phyloP scores from a whole-genome alignment of 2,797 vertebrate genomes.

The Gymnoscopelus braueri region DNA sequence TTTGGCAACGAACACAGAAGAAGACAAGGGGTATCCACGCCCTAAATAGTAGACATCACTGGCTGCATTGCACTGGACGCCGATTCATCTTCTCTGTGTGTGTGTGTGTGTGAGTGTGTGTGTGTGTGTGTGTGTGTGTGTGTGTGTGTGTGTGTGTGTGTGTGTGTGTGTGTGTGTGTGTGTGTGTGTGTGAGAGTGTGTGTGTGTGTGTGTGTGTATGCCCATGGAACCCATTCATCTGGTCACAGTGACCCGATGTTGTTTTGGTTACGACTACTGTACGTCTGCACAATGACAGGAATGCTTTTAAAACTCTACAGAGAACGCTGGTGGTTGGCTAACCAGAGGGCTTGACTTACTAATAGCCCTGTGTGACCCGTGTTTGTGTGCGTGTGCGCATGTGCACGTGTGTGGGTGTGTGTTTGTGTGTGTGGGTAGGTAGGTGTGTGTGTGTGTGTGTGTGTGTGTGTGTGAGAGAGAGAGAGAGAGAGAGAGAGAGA shows the following conservation, averaged over 20 bases:
- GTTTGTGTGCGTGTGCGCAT: neutral
- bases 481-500: too few relatives aligned
- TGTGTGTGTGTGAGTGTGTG: constrained; percentile 10
- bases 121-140: constrained; percentile 15
- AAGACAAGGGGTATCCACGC: constrained; percentile 49
- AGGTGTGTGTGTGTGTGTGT: neutral
- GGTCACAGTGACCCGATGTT: constrained; percentile 11
- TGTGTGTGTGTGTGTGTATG: constrained; percentile 2
- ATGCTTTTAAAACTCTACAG: constrained; percentile 19
- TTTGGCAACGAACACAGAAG: constrained; percentile 35
- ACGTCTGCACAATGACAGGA: constrained; percentile 21
- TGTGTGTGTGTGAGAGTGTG: constrained; percentile 9
- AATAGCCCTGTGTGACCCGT: neutral
- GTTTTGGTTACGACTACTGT: constrained; percentile 9
- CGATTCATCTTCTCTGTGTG: constrained; percentile 33
- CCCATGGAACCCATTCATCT: constrained; percentile 23
- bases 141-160: constrained; percentile 21
- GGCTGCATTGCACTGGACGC: constrained; percentile 8
- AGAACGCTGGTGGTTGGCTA: neutral
- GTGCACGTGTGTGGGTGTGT: neutral
- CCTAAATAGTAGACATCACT: constrained; percentile 37
- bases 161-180: constrained; percentile 8
- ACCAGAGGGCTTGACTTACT: neutral
- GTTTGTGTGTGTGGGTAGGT: constrained; percentile 17
- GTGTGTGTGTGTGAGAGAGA: too few relatives aligned